phyloP scores from a whole-genome alignment of 2,113 vertebrate species.

The Etheostoma cragini region DNA sequence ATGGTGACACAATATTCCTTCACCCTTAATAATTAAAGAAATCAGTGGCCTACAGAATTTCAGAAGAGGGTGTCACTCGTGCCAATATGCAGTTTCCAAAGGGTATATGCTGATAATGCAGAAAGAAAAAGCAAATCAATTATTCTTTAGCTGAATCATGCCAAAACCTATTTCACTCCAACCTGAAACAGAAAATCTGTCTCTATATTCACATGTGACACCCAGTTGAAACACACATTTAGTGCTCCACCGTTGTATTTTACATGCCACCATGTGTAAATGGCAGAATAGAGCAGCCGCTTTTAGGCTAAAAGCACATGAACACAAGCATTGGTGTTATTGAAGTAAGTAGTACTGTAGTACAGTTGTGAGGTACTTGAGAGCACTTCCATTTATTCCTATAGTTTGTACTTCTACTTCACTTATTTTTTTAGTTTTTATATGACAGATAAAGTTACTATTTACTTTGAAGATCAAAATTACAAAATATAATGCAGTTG shows the following conservation, averaged over 20 bases:
- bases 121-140: neutral
- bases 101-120: slow-evolving; percentile 6
- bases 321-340: neutral
- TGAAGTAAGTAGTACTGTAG: neutral
- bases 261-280: neutral
- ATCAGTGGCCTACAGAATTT: neutral
- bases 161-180: neutral
- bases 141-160: neutral
- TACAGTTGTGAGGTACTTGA: neutral
- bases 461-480: neutral
- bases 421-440: neutral
- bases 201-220: neutral
- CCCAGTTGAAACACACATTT: neutral
- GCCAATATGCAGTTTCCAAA: neutral
- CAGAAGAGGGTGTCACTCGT: neutral
- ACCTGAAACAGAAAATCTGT: neutral
- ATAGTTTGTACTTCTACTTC: neutral
- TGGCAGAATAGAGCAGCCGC: neutral
- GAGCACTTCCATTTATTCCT: neutral
- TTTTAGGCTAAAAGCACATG: neutral
- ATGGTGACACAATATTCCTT: neutral
- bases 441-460: neutral
- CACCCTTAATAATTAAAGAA: slow-evolving; percentile 23
- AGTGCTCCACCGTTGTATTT: neutral
- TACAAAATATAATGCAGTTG: neutral